Base-by-base conservation (phyloP, 1,140 invertebrate genomes). In the Drosophila aff. region DNA sequence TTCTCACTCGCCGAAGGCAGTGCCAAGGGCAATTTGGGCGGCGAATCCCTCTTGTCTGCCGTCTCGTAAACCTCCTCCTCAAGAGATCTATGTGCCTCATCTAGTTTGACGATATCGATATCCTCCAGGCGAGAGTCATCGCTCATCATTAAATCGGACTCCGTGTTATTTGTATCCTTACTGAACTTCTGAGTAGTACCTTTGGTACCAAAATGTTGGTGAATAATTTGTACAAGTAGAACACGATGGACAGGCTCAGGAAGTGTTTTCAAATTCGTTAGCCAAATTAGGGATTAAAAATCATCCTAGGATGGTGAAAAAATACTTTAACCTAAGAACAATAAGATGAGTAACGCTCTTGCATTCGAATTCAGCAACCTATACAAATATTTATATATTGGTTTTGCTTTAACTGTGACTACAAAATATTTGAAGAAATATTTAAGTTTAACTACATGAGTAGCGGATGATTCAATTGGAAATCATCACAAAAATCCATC, bases 31-130 rank as follows among this genome's bases (percentile, higher is more conserved):
- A 23, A 15, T 26, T 38, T 71, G 15, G 44, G 41, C 9, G 41
- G 28, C 16, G 28, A 13, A 23, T 46, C 50, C 8, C 44, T 36
- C 28, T 62, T 50, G n/a, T 41, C 38, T 13, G 63, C 80, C 13
- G 67, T 84, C 47, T 91, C 85, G 36, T 91, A 91, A 7, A 87
- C 40, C 15, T 86, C 77, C 49, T 72, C 74, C 41, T 82, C 82
- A 23, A 79, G 69, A 43, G 79, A 82, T 18, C 33, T 68, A 15
- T 59, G 67, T 13, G 40, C 21, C 31, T 79, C 74, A 46, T 87
- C 83, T 57, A 92, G 76, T 69, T 92, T 92, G 23, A 92, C 74
- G 57, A 92, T 92, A 80, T 92, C 89, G 41, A 92, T 89, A 46
- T 92, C 82, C 53, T 91, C 81, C 41, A 78, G 73, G 21, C 68